Evolutionary conservation across 2,888 invertebrate genomes (phyloP).

Genomic region (Dichetophora obliterata): DNA sequence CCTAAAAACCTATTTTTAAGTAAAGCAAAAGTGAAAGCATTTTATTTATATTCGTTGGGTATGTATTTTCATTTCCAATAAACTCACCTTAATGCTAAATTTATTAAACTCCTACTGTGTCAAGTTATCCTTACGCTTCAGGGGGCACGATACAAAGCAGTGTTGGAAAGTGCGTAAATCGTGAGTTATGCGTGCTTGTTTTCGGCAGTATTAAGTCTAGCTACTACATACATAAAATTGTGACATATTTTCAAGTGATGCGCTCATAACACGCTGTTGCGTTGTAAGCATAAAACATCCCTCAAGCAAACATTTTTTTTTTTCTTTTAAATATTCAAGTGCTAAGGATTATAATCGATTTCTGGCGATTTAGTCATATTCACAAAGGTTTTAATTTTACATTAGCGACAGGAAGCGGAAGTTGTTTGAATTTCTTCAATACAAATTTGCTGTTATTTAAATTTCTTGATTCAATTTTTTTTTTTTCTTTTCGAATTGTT

Average conservation of each 20-base stretch:
- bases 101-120: constrained; percentile 55
- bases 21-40: constrained; percentile 6
- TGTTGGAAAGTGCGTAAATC: constrained; percentile 18
- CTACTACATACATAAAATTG: constrained; percentile 50
- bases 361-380: neutral
- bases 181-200: neutral
- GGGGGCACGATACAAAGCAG: constrained; percentile 35
- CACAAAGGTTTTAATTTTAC: neutral
- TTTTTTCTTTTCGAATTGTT: too few species aligned
- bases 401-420: too few species aligned
- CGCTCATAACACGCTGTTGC: constrained; percentile 24
- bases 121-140: constrained; percentile 46
- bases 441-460: too few species aligned
- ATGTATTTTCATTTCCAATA: constrained; percentile 22
- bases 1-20: constrained; percentile 1
- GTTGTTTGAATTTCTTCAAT: too few species aligned
- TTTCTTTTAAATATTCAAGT: too few species aligned
- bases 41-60: neutral
- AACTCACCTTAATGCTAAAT: constrained; percentile 44
- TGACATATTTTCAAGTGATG: constrained; percentile 61
- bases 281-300: constrained; percentile 54
- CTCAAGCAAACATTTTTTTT: constrained; percentile 36
- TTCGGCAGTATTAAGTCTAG: neutral
- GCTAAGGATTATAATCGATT: neutral
- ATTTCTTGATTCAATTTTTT: too few species aligned